These are phyloP conservation scores for Lepilemur septentrionalis DNA, from an alignment of 2,797 vertebrate genomes.

Conservation along the genomic window DNA sequence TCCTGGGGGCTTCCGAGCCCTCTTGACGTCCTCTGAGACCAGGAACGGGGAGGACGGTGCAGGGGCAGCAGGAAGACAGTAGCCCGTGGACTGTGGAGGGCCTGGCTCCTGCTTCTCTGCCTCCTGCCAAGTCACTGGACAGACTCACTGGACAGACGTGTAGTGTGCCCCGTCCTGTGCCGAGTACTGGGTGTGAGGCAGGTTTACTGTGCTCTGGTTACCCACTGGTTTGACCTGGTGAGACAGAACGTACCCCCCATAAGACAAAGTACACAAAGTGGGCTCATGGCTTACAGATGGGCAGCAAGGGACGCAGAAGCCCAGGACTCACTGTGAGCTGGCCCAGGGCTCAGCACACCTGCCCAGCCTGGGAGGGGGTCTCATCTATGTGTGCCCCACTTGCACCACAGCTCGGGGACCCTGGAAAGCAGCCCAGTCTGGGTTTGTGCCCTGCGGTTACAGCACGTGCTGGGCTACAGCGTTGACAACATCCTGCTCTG, in stretches of 20 bases:
- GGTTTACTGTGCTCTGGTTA: not conserved
- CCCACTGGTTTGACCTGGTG: not conserved
- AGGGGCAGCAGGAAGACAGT: not conserved
- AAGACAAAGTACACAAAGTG: not conserved
- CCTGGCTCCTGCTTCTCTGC: not conserved
- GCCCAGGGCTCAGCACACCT: not conserved
- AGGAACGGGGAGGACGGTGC: not conserved
- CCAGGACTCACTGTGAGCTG: not conserved
- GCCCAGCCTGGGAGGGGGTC: not conserved
- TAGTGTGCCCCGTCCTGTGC: not conserved
- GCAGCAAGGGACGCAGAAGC: not conserved
- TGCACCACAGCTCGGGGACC: not conserved
- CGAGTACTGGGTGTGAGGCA: not conserved
- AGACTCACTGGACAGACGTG: not conserved
- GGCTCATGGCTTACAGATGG: not conserved
- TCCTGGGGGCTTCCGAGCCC: not conserved
- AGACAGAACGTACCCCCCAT: not conserved
- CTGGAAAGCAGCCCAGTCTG: not conserved
- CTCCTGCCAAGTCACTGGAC: not conserved
- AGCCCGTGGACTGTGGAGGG: fast-evolving
- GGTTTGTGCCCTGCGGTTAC: not conserved
- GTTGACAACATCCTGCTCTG: not conserved
- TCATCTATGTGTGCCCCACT: not conserved
- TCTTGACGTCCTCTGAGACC: not conserved
- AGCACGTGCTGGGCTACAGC: not conserved